A percentile compares a stretch with the other conserved stretches of the same genome.
phyloP scores from a whole-genome alignment of 2,113 vertebrate genomes.

The Spea multiplicata region DNA sequence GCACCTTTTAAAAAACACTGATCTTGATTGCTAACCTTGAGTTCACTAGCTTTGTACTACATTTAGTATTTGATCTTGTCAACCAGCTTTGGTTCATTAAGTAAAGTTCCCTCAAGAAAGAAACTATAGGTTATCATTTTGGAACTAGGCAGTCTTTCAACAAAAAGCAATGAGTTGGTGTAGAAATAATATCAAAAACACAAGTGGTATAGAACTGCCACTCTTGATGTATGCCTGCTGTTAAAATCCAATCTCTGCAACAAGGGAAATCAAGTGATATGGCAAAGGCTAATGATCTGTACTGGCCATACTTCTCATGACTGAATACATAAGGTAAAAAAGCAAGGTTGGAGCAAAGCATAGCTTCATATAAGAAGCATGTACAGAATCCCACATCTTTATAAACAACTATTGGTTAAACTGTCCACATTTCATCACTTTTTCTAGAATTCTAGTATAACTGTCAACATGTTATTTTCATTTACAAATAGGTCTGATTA shows the following conservation, averaged over 20 bases:
- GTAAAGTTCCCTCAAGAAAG: neutral
- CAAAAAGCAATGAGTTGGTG: neutral
- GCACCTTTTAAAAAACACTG: neutral
- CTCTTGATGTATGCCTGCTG: constrained; percentile 26
- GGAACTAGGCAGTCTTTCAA: neutral
- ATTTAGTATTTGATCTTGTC: constrained; percentile 11
- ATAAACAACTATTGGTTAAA: no score
- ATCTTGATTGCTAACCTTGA: neutral
- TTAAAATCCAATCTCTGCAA: constrained; percentile 25
- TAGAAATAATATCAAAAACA: constrained; percentile 5
- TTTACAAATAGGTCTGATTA: no score
- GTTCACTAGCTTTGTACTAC: neutral
- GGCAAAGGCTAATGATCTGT: constrained; percentile 21
- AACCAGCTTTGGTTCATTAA: neutral
- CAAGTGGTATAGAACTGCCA: constrained; percentile 15
- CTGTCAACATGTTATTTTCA: no score
- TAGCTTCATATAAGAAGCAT: no score
- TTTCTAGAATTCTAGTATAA: no score
- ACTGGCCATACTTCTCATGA: neutral
- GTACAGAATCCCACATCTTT: no score
- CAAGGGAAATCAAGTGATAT: constrained; percentile 25
- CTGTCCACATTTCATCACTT: no score
- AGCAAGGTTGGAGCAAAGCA: neutral
- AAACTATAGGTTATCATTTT: neutral
- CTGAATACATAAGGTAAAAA: neutral